Evolutionary conservation across 2,888 invertebrate species (phyloP), one percentile per base, ranked within the genome.

Genomic region (Cyaniris semiargus): DNA sequence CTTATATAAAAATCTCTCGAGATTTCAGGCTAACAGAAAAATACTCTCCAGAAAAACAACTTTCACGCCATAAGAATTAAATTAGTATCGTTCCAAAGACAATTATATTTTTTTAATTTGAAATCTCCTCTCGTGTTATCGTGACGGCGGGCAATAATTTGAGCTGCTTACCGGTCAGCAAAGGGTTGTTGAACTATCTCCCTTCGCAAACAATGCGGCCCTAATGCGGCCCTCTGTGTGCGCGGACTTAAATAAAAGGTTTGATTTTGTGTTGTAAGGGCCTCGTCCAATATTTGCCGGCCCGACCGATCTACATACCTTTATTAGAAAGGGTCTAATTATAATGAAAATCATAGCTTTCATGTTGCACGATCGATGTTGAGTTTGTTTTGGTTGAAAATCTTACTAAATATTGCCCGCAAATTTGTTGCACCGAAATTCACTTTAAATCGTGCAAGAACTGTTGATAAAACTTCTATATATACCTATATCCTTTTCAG

Each of bases 241-340:
- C 88, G 80, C 83, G 88, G 89, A 89, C 89, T 93, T 93, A 94
- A 93, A 94, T 94, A 94, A 94, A 94, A 94, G 93, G 93, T 93
- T 94, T 94, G 94, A 94, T 94, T 94, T 94, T 90, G 88, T 92
- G 93, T 93, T 93, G 91, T 91, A 92, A 90, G 90, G 91, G 89
- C 85, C 87, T 87, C 84, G 84, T 85, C 87, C 90, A 93, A 93
- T 94, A 93, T 94, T 94, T 92, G 89, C 85, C 77, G 85, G 89
- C 85, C 82, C 87, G 86, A 86, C 90, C 89, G 85, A 89, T 89
- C 89, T 91, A 91, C 94, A 93, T 94, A 90, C 88, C 90, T 90
- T 91, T 89, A 88, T 89, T 86, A 85, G 84, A 81, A 83, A 78
- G 79, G 72, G 72, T 72, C 38, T 72, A 44, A 66, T 72, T 72